Base-by-base conservation (phyloP, 2,888 invertebrate genomes). In the Meloe dianella region DNA sequence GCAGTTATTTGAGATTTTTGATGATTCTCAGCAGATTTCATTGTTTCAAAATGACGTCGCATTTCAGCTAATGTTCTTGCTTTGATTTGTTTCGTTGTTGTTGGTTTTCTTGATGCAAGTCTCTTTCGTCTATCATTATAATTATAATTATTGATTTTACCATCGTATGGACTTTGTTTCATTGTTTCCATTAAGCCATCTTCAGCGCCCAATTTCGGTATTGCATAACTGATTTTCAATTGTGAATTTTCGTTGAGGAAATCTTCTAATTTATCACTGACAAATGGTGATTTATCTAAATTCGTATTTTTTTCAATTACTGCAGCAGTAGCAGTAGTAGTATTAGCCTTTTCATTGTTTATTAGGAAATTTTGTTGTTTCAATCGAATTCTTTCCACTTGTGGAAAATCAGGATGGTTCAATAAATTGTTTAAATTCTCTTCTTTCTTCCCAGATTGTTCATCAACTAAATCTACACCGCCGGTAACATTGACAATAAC, bases 31-130 rank as follows among this genome's bases (percentile, higher is more conserved):
- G 20, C 12, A 24, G 54, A 20, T 51, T 51, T 68, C 14, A 61
- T 32, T 29, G 35, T 57, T 71, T 85, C 84, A 47, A 87, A 72
- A 66, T 86, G 81, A 60, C 78, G 78, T 9, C 87, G 80, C 64
- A 87, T 85, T 73, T 88, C 87, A 0, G 87, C 87, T 2, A 88
- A 82, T 0, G 88, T 88, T 68, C 87, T 84, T 2, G 87, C 80
- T 65, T 85, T 85, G 24, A 78, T 69, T 32, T 61, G 54, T 60
- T 70, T 71, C 63, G 56, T 64, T 64, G 61, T 68, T 6, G 32
- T 70, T 12, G 60, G 9, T 60, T 70, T 69, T 41, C 66, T 65
- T 14, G 22, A 57, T 9, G 38, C 56, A 60, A 61, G 70, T 66
- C 51, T 70, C 38, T 27, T 51, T 12, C 12, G 5, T n/a, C 27